Base-by-base conservation (phyloP, 2,797 vertebrate genomes). In the Tamandua tetradactyla region DNA sequence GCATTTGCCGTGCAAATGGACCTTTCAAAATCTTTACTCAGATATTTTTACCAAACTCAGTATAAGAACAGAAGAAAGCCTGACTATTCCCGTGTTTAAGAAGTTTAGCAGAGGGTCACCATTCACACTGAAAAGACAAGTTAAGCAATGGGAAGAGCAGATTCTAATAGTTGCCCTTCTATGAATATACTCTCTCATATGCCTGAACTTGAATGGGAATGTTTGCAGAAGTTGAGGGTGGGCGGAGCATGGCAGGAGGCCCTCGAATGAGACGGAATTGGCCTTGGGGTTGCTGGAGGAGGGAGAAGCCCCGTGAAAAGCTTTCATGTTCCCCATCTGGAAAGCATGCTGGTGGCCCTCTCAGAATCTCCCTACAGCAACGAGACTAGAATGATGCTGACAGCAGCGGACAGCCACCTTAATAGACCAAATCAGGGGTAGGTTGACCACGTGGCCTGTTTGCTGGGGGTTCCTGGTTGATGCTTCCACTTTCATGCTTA, bases 401-500 rank as follows among this genome's bases (percentile, higher is more conserved):
- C 15, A 52, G 15, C 30, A 27, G 6, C 2, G 55, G 64, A 35
- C 18, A 57, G 1, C 40, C 25, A 30, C 35, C 64, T 55, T 40
- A 3, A 13, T 6, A 59, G 59, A 5, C 52, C 25, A 20, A 2
- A 13, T 72, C 62, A 75, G 40, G 32, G 47, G 15, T 0, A 5
- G 25, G 7, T n/a, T 40, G 13, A 7, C 66, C 72, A 7, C n/a
- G 1, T 0, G 2, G 20, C 30, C 44, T 23, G 0, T 32, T 40
- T 20, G 1, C 23, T 47, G 14, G 27, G 18, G 5, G n/a, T n/a
- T n/a, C n/a, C n/a, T n/a, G n/a, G n/a, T n/a, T n/a, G n/a, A n/a
- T n/a, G 14, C 27, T 40, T 49, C 74, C 76, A 5, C 4, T n/a
- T 52, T 72, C 7, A 6, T 44, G 20, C 64, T 32, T 69, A 20